phyloP scores from a whole-genome alignment of 2,888 invertebrate species.

The Parthenolecanium corni region DNA sequence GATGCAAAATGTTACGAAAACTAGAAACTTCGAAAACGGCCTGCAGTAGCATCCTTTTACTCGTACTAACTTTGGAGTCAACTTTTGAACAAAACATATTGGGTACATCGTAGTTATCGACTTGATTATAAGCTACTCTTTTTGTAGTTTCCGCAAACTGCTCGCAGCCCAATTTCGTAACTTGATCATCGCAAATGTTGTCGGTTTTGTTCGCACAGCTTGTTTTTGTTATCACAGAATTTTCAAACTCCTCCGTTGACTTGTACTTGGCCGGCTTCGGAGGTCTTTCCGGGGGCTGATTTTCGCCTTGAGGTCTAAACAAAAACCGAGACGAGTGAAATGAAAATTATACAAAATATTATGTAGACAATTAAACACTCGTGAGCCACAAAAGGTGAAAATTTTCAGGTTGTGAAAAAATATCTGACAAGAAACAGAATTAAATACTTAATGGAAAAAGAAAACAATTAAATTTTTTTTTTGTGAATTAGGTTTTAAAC shows the following conservation, averaged over 20 bases:
- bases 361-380: too few relatives aligned
- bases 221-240: background rate
- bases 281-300: background rate
- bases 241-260: background rate
- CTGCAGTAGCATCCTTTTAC: background rate
- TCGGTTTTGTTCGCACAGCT: background rate
- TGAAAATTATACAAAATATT: too few relatives aligned
- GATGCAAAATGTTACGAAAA: background rate
- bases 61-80: background rate
- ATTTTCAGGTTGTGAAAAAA: too few relatives aligned
- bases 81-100: constrained; percentile 14
- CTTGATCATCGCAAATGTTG: too few relatives aligned
- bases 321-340: background rate
- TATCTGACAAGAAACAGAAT: too few relatives aligned
- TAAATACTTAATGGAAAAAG: too few relatives aligned
- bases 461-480: too few relatives aligned
- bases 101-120: constrained; percentile 64
- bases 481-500: too few relatives aligned
- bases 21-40: background rate
- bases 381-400: too few relatives aligned
- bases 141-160: too few relatives aligned
- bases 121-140: background rate
- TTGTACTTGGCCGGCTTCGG: constrained; percentile 2
- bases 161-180: too few relatives aligned
- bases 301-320: background rate